These are phyloP conservation scores for Anoura caudifer DNA, from an alignment of 2,113 vertebrate species.

Conservation along the genomic window DNA sequence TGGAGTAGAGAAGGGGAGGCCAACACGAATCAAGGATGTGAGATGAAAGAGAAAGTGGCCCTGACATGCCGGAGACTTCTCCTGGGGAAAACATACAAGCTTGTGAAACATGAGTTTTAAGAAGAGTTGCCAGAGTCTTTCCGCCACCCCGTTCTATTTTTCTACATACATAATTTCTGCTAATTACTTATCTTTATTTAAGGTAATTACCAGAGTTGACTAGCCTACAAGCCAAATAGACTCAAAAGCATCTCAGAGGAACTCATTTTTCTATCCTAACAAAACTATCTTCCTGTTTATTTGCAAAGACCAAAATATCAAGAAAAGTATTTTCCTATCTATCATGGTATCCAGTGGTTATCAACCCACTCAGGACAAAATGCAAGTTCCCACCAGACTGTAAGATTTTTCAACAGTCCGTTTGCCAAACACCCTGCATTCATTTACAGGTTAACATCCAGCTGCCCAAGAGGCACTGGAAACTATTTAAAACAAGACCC, in stretches of 20 bases:
- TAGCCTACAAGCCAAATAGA: neutral
- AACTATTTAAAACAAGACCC: neutral
- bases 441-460: constrained; percentile 1
- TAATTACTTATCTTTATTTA: neutral
- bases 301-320: neutral
- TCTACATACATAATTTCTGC: neutral
- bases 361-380: neutral
- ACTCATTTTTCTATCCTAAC: neutral
- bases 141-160: neutral
- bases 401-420: neutral
- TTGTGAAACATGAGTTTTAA: constrained; percentile 19
- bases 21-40: neutral
- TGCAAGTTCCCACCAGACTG: neutral
- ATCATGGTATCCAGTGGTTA: neutral
- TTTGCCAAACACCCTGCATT: neutral
- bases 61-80: neutral
- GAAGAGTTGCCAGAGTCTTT: neutral
- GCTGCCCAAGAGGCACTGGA: neutral
- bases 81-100: neutral
- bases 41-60: neutral
- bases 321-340: neutral
- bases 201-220: neutral
- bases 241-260: constrained; percentile 4
- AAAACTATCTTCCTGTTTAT: neutral
- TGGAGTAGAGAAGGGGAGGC: neutral